Evolutionary conservation across 2,888 invertebrate genomes (phyloP).

Genomic region (Eubasilissa splendida): DNA sequence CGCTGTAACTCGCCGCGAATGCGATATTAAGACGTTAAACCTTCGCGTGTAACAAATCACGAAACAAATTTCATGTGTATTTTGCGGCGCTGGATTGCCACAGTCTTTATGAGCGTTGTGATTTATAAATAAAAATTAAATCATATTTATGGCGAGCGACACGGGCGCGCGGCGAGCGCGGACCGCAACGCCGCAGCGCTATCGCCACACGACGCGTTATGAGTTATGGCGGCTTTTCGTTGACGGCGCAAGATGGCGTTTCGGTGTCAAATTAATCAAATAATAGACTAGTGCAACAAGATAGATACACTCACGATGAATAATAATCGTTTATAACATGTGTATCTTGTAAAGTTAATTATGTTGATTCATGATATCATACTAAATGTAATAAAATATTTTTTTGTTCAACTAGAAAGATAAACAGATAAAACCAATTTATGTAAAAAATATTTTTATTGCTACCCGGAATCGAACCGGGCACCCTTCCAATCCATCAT

Average conservation of each 20-base stretch:
- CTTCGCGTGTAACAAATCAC: slow-evolving; percentile 52
- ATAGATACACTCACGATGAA: too few relatives aligned
- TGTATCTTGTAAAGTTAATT: too few relatives aligned
- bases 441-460: too few relatives aligned
- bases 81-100: slow-evolving; percentile 37
- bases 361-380: too few relatives aligned
- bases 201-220: too few relatives aligned
- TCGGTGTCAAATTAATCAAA: not conserved
- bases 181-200: not conserved
- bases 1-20: slow-evolving; percentile 31
- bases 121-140: slow-evolving; percentile 2
- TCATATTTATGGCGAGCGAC: slow-evolving; percentile 15
- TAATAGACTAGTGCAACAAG: too few relatives aligned
- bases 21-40: slow-evolving; percentile 51
- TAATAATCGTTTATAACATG: too few relatives aligned
- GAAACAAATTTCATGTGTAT: slow-evolving; percentile 46
- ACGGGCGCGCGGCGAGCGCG: not conserved
- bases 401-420: too few relatives aligned
- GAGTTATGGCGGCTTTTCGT: not conserved
- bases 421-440: too few relatives aligned
- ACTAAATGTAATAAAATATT: too few relatives aligned
- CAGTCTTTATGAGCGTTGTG: slow-evolving; percentile 19
- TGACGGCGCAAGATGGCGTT: slow-evolving; percentile 4
- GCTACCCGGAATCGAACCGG: too few relatives aligned
- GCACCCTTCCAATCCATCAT: too few relatives aligned